Evolutionary conservation across 2,113 vertebrate genomes (phyloP), one percentile per base, ranked within the genome.

Genomic region (Gorsachius goisagi): DNA sequence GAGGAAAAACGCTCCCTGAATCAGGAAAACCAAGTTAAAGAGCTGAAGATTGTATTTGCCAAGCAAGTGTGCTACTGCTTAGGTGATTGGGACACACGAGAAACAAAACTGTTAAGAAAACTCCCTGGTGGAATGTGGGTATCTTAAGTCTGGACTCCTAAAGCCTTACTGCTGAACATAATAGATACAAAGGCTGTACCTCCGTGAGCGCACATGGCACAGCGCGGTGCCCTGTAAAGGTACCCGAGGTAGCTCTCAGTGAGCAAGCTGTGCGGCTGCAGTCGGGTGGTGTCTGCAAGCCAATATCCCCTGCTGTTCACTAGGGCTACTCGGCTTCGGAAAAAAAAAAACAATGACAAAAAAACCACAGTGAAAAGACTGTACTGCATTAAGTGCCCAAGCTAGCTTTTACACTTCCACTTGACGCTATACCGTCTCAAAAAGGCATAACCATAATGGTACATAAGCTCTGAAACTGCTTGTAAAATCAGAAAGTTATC

Each of bases 1-100:
- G 49, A 95, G 68, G 85, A 90, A 94, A 93, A 86, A 63, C 30
- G 26, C 53, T 96, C 44, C 79, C 93, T 93, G 79, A 86, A 92
- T 75, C 79, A 91, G 77, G 69, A 95, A 95, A 96, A 95, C 30
- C 12, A 59, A 63, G 50, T 50, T 45, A 76, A 84, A 96, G 35
- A 94, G 50, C 47, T 80, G 52, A 81, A 74, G 39, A 47, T 3
- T 68, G 22, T 66, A 55, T 67, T 84, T 81, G 64, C 67, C 53
- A 56, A 85, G 56, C 27, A 63, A 64, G 13, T 26, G 47, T 66
- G 90, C 68, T 80, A 58, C 75, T 28, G 19, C 6, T 23, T 22
- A 67, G 14, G 59, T 81, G 60, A 53, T 0, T 60, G 90, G 75
- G 68, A 90, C 60, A 81, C 23, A 53, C 7, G 41, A 52, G 66